Evolutionary conservation across 2,888 invertebrate species (phyloP).

Genomic region (Drosophila neoperkinsi): DNA sequence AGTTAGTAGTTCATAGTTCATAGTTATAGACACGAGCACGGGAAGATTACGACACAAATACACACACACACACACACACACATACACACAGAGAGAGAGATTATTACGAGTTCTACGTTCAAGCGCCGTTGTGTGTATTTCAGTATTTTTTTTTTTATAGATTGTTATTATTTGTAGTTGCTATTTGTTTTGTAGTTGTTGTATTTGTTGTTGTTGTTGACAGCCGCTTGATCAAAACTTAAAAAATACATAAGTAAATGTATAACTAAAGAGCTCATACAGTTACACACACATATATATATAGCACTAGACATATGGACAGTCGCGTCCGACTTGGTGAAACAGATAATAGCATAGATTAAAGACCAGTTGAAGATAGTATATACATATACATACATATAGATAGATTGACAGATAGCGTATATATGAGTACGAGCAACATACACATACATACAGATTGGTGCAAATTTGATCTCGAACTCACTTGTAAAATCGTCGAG

Average conservation of each 20-base stretch:
- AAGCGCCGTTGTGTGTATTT: conserved; percentile 52
- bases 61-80: conserved; percentile 51
- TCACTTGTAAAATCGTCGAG: conserved; percentile 98
- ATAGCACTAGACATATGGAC: conserved; percentile 38
- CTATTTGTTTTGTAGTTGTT: conserved; percentile 23
- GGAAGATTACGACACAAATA: conserved; percentile 47
- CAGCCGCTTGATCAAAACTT: conserved; percentile 31
- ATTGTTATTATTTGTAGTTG: conserved; percentile 30
- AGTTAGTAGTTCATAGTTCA: conserved; percentile 28
- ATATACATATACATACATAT: conserved; percentile 32
- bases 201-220: conserved; percentile 24
- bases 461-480: conserved; percentile 74
- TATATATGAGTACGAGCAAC: conserved; percentile 30
- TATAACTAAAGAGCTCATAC: conserved; percentile 50
- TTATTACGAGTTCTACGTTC: conserved; percentile 39
- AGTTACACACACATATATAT: conserved; percentile 47
- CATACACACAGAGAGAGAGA: conserved; percentile 1
- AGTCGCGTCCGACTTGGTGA: conserved; percentile 26
- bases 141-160: conserved; percentile 21
- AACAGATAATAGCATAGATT: conserved; percentile 43
- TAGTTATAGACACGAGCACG: conserved; percentile 40
- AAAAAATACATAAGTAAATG: conserved; percentile 25
- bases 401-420: conserved; percentile 12
- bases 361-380: conserved; percentile 39
- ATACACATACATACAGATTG: conserved; percentile 29